phyloP scores from a whole-genome alignment of 2,113 vertebrate species.

The Piliocolobus tephrosceles region DNA sequence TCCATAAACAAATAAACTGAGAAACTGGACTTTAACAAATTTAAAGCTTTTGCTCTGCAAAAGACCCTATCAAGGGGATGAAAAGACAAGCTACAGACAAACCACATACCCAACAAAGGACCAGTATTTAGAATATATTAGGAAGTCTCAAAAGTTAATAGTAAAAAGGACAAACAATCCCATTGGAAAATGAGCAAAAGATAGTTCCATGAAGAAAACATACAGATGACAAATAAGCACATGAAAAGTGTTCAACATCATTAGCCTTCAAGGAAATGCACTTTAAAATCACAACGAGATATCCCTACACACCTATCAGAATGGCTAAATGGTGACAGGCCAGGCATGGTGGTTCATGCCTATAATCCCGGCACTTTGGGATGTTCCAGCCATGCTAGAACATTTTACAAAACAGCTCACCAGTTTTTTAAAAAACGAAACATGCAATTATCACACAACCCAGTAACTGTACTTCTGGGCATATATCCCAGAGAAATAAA shows the following conservation, averaged over 20 bases:
- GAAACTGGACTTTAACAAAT: not conserved
- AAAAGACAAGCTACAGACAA: not conserved
- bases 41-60: not conserved
- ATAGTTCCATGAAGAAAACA: not conserved
- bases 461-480: not conserved
- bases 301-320: not conserved
- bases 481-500: not conserved
- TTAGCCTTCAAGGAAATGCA: not conserved
- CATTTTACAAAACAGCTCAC: not conserved
- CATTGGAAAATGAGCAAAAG: not conserved
- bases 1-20: not conserved
- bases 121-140: not conserved
- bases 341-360: too few relatives aligned
- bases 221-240: not conserved
- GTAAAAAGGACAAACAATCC: not conserved
- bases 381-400: not conserved
- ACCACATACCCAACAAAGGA: not conserved
- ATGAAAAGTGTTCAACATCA: not conserved
- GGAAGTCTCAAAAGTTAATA: not conserved
- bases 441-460: not conserved
- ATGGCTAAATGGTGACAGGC: not conserved
- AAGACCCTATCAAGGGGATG: not conserved
- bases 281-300: not conserved
- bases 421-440: not conserved
- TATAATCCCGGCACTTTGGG: not conserved